A percentile compares a stretch with the other conserved stretches of the same genome.
phyloP scores from a whole-genome alignment of 2,888 invertebrate species.

The Xanthia icteritia region DNA sequence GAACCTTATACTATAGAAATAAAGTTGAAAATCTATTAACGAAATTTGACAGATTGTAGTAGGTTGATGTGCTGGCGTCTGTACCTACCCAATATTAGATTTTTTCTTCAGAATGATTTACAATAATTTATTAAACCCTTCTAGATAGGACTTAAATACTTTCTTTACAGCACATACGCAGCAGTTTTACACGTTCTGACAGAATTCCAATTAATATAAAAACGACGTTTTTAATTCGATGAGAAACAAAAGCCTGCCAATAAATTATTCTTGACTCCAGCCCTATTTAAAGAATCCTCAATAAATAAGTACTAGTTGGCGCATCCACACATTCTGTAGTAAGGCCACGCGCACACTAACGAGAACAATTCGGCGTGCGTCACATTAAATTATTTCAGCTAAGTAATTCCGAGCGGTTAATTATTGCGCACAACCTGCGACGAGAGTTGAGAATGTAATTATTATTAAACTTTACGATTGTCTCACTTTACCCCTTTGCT shows the following conservation, averaged over 20 bases:
- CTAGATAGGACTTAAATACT: not conserved
- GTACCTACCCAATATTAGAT: not conserved
- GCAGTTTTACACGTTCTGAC: not conserved
- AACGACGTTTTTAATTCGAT: slow-evolving; percentile 11
- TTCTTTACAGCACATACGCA: not conserved
- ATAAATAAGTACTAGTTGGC: slow-evolving; percentile 53
- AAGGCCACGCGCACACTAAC: slow-evolving; percentile 69
- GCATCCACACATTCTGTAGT: slow-evolving; percentile 50
- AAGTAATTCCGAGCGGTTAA: slow-evolving; percentile 91
- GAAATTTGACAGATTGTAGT: too few species aligned
- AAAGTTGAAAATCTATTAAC: too few species aligned
- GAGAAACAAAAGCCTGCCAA: slow-evolving; percentile 19
- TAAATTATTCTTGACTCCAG: slow-evolving; percentile 11
- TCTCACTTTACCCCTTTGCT: slow-evolving; percentile 90
- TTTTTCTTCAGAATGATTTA: not conserved
- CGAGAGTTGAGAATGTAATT: slow-evolving; percentile 91
- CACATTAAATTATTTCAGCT: slow-evolving; percentile 90
- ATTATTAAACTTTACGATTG: slow-evolving; percentile 91
- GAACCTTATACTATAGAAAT: too few species aligned
- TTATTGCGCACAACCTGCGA: slow-evolving; percentile 89
- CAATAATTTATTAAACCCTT: not conserved
- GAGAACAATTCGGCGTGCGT: slow-evolving; percentile 83
- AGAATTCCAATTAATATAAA: slow-evolving; percentile 11
- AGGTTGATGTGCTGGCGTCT: too few species aligned
- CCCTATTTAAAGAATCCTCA: slow-evolving; percentile 41